Conservation (phyloP, 2,888 invertebrate genomes). For the Andrena fulva region DNA sequence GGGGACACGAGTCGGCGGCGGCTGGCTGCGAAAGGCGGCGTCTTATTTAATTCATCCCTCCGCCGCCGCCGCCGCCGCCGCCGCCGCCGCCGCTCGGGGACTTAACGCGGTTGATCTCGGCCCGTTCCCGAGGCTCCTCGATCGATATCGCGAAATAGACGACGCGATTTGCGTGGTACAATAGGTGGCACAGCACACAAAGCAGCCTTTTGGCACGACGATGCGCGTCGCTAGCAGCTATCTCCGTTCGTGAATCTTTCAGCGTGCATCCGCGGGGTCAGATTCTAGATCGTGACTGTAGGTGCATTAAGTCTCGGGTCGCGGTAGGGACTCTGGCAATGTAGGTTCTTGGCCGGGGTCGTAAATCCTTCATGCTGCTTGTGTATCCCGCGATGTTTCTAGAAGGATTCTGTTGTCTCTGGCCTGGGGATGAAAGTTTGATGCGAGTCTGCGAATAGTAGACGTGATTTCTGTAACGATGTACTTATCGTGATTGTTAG, state of each 20-base stretch:
- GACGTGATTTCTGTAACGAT: background rate
- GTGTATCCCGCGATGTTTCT: too few relatives aligned
- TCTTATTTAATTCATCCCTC: slow-evolving; percentile 61
- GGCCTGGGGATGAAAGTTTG: background rate
- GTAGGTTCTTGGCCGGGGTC: background rate
- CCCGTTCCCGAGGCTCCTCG: slow-evolving; percentile 38
- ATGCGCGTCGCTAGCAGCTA: background rate
- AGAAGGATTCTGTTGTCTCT: background rate
- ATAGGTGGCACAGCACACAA: background rate
- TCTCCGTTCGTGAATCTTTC: slow-evolving; percentile 29
- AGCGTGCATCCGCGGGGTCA: slow-evolving; percentile 17
- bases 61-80: too few relatives aligned
- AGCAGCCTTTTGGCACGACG: background rate
- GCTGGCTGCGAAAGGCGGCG: slow-evolving; percentile 10
- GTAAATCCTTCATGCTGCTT: slow-evolving; percentile 24
- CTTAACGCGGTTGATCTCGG: slow-evolving; percentile 53
- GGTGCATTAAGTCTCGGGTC: background rate
- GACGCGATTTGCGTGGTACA: background rate
- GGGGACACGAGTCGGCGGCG: slow-evolving; percentile 30
- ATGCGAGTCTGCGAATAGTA: background rate
- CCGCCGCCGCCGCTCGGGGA: slow-evolving; percentile 9
- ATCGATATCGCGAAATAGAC: slow-evolving; percentile 3
- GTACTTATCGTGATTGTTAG: too few relatives aligned
- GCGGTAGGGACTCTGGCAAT: background rate
- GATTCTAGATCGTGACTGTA: slow-evolving; percentile 16